Percentiles rank a stretch among this genome's conserved stretches.
These are phyloP conservation scores for Dynastes grantii DNA, from an alignment of 2,888 invertebrate species.

Conservation along the genomic window DNA sequence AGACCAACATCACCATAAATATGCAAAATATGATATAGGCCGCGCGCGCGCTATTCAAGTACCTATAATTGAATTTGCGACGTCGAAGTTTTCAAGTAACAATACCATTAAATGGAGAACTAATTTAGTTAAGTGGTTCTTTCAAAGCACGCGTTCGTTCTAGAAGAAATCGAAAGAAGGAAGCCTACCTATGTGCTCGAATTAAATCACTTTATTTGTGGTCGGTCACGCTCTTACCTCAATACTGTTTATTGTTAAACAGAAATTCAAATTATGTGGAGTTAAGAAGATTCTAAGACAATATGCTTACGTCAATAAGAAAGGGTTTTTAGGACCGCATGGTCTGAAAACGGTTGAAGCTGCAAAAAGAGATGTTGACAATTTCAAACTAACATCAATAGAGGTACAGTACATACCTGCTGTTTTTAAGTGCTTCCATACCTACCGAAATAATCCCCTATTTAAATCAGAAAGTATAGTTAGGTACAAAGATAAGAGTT, in stretches of 20 bases:
- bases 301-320: background rate
- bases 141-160: slow-evolving; percentile 10
- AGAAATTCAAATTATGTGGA: background rate
- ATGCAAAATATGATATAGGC: slow-evolving; percentile 43
- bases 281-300: background rate
- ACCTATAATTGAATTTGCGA: slow-evolving; percentile 47
- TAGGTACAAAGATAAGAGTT: no score
- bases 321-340: no score
- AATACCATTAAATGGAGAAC: slow-evolving; percentile 50
- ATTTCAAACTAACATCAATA: no score
- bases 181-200: slow-evolving; percentile 21
- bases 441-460: no score
- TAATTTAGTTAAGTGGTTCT: slow-evolving; percentile 52
- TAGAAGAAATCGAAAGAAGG: background rate
- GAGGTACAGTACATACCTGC: no score
- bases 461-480: no score
- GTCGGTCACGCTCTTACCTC: background rate
- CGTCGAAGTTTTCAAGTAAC: slow-evolving; percentile 50
- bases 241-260: background rate
- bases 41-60: slow-evolving; percentile 15
- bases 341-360: no score
- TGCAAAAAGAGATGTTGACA: no score
- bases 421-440: no score
- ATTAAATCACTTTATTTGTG: slow-evolving; percentile 36
- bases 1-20: slow-evolving; percentile 36